A percentile compares a stretch with the other conserved stretches of the same genome.
These are phyloP conservation scores for Psammodynastes pulverulentus DNA, from an alignment of 2,113 vertebrate species.

Conservation along the genomic window DNA sequence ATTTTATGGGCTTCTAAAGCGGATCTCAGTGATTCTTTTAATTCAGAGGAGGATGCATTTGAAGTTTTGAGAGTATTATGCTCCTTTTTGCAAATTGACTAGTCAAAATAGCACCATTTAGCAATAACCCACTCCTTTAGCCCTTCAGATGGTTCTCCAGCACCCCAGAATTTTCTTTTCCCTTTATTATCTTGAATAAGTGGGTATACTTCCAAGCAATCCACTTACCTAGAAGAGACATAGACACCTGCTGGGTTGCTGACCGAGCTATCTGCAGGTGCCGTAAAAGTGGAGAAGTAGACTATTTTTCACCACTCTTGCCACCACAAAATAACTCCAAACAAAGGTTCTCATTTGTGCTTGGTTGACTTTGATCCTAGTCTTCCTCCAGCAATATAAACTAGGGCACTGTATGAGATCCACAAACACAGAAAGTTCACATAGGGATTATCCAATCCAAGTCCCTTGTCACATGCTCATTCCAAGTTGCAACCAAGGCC, in stretches of 20 bases:
- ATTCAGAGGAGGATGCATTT: background rate
- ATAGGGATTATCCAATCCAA: background rate
- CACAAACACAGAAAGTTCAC: background rate
- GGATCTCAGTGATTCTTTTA: background rate
- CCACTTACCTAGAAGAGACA: background rate
- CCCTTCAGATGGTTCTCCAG: background rate
- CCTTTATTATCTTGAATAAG: background rate
- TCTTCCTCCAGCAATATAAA: background rate
- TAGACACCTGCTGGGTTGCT: background rate
- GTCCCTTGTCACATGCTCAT: background rate
- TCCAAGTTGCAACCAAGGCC: background rate
- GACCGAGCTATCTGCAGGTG: background rate
- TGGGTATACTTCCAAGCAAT: background rate
- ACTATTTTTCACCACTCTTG: background rate
- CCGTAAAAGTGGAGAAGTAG: background rate
- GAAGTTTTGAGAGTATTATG: background rate
- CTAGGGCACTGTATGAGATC: background rate
- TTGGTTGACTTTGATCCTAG: background rate
- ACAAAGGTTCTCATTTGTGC: background rate
- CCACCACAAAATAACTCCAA: background rate
- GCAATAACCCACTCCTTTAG: background rate
- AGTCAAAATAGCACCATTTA: background rate
- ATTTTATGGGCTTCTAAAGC: background rate
- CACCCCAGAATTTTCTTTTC: background rate
- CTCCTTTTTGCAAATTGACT: background rate